These are phyloP conservation scores for Origma solitaria DNA, from an alignment of 2,113 vertebrate species.

Conservation along the genomic window DNA sequence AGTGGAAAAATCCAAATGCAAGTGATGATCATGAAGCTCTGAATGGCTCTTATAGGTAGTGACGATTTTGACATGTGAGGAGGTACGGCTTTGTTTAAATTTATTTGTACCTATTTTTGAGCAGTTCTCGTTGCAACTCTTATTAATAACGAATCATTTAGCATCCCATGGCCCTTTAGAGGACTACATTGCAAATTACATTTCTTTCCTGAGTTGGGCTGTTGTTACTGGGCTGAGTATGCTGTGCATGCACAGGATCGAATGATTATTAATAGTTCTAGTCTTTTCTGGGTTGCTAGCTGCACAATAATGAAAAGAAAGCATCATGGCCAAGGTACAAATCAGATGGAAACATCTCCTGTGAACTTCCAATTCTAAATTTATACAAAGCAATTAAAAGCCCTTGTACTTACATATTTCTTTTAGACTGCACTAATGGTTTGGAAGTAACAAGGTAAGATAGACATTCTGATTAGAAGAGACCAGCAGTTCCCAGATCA, in stretches of 20 bases:
- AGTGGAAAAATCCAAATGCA: neutral
- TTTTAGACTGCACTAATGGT: slow-evolving; percentile 24
- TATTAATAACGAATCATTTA: neutral
- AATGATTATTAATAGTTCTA: slow-evolving; percentile 43
- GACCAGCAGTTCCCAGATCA: slow-evolving; percentile 25
- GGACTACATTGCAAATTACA: neutral
- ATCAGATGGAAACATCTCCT: slow-evolving; percentile 12
- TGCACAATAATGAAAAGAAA: slow-evolving; percentile 37
- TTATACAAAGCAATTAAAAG: slow-evolving; percentile 39
- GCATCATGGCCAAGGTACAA: slow-evolving; percentile 11
- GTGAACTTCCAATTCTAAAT: slow-evolving; percentile 31
- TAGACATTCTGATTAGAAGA: neutral
- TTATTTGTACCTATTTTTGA: neutral
- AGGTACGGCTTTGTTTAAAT: neutral
- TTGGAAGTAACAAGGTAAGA: slow-evolving; percentile 26
- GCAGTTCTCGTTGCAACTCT: neutral
- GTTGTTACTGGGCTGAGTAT: neutral
- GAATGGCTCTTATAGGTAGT: neutral
- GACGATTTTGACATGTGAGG: neutral
- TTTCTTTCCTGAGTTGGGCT: neutral
- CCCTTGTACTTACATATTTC: neutral
- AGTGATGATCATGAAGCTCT: neutral
- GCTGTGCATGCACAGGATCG: slow-evolving; percentile 14
- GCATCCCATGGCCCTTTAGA: neutral
- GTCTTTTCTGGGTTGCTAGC: neutral